Evolutionary conservation across 2,113 vertebrate genomes (phyloP).

Genomic region (Thermophis baileyi): DNA sequence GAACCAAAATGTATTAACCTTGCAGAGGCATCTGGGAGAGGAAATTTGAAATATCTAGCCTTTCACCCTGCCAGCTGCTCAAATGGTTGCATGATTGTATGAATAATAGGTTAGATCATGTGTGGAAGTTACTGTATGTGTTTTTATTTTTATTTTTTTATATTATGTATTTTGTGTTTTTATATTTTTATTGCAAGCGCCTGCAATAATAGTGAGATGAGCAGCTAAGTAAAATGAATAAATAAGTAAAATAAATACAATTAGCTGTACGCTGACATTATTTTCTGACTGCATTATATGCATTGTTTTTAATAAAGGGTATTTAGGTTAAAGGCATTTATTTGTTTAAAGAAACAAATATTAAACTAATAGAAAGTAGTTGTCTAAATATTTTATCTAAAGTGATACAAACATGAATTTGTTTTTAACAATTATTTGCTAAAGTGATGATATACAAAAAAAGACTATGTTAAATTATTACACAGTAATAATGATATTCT

Average conservation of each 20-base stretch:
- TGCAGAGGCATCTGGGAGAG: neutral
- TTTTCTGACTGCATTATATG: neutral
- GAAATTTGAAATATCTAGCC: neutral
- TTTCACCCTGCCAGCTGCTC: neutral
- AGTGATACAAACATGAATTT: neutral
- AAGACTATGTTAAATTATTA: neutral
- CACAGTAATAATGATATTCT: neutral
- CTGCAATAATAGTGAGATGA: neutral
- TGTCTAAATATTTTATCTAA: neutral
- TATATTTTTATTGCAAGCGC: neutral
- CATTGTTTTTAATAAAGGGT: neutral
- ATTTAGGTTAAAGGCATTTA: neutral
- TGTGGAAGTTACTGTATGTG: neutral
- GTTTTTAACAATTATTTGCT: neutral
- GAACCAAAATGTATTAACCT: neutral
- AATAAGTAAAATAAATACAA: neutral
- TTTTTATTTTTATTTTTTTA: neutral
- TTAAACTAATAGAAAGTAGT: neutral
- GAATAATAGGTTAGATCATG: neutral
- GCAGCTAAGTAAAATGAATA: neutral
- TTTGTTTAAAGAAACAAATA: neutral
- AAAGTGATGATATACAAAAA: neutral
- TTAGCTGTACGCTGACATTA: neutral
- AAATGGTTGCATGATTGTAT: neutral
- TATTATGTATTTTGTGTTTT: neutral